These are phyloP conservation scores for Drosophila kikkawai DNA, from an alignment of 1,140 invertebrate genomes.

Conservation along the genomic window DNA sequence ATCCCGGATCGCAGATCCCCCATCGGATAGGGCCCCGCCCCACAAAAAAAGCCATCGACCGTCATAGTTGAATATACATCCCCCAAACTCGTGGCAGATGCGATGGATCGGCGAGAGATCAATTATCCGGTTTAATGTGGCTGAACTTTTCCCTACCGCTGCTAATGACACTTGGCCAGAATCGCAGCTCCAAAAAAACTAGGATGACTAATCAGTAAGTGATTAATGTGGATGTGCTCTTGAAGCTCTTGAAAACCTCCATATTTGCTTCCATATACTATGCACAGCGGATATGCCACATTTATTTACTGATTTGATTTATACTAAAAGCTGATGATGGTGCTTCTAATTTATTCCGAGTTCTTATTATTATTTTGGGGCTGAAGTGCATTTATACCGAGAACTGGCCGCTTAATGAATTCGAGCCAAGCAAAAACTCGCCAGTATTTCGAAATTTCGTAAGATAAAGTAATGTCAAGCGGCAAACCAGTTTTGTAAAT, in stretches of 20 bases:
- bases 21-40: conserved; percentile 7
- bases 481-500: conserved; percentile 40
- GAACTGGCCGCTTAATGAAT: conserved; percentile 32
- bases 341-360: conserved; percentile 7
- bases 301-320: conserved; percentile 24
- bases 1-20: neutral
- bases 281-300: conserved; percentile 21
- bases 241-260: conserved; percentile 21
- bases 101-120: conserved; percentile 19
- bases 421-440: conserved; percentile 17
- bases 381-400: conserved; percentile 12
- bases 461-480: conserved; percentile 31
- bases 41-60: neutral
- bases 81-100: conserved; percentile 3
- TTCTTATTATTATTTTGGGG: conserved; percentile 4
- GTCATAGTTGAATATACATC: conserved; percentile 6
- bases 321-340: conserved; percentile 4
- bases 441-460: conserved; percentile 27
- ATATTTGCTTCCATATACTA: conserved; percentile 24
- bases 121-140: conserved; percentile 72
- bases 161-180: conserved; percentile 23
- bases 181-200: conserved; percentile 28
- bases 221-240: conserved; percentile 20
- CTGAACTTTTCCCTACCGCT: conserved; percentile 48
- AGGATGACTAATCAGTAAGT: conserved; percentile 28